These are phyloP conservation scores for Orthonyx spaldingii DNA, from an alignment of 2,113 vertebrate species.

Conservation along the genomic window DNA sequence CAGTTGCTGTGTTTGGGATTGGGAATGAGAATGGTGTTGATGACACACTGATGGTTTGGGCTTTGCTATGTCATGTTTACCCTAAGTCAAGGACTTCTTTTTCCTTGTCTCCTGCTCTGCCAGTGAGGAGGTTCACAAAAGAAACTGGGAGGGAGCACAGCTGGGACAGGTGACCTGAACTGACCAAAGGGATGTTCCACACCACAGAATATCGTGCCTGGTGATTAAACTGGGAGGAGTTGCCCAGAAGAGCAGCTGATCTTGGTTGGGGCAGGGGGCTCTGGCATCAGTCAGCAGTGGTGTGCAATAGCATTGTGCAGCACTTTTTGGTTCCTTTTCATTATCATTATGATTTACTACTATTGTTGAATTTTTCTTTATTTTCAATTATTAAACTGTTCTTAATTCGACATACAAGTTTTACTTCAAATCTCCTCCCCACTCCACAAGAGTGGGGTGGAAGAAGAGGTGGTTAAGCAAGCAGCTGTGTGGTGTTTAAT, in stretches of 20 bases:
- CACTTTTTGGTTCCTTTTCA: background rate
- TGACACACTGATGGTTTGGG: background rate
- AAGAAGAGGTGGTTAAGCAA: background rate
- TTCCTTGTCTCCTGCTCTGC: background rate
- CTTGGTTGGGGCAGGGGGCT: background rate
- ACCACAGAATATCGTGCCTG: background rate
- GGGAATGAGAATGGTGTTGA: background rate
- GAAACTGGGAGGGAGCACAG: background rate
- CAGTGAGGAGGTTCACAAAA: background rate
- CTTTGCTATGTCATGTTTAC: background rate
- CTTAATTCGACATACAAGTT: background rate
- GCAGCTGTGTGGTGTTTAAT: background rate
- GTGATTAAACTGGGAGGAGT: background rate
- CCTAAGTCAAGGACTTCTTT: background rate
- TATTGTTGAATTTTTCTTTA: background rate
- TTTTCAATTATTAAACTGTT: background rate
- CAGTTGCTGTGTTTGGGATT: background rate
- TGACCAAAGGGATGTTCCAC: background rate
- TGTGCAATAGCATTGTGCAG: background rate
- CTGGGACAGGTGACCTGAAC: background rate
- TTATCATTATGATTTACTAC: background rate
- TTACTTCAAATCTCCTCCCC: background rate
- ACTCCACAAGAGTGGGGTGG: background rate
- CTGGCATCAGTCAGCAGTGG: background rate
- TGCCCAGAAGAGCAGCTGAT: background rate